These are phyloP conservation scores for Caradrina kadenii DNA, from an alignment of 2,888 invertebrate genomes.

Conservation along the genomic window DNA sequence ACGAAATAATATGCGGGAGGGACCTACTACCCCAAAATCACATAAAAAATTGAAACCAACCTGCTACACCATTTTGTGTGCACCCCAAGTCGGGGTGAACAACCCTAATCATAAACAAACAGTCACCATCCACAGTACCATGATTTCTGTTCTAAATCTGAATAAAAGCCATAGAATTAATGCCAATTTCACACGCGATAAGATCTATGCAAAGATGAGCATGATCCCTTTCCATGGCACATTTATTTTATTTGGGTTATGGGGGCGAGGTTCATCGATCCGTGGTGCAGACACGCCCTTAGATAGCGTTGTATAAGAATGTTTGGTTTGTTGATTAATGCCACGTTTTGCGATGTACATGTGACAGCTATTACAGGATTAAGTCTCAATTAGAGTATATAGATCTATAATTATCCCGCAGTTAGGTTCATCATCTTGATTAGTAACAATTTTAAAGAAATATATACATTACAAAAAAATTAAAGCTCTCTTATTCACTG, in stretches of 20 bases:
- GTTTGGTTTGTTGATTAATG: background rate
- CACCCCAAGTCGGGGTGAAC: conserved; percentile 15
- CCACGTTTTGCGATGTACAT: background rate
- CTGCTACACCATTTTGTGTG: background rate
- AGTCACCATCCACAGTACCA: conserved; percentile 13
- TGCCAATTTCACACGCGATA: conserved; percentile 49
- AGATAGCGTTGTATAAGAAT: background rate
- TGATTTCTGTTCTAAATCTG: conserved; percentile 38
- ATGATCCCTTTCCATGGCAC: conserved; percentile 48
- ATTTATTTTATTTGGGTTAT: conserved; percentile 56
- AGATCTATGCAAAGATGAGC: conserved; percentile 15
- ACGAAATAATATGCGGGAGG: no score
- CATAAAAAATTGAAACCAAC: background rate
- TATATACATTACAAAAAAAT: no score
- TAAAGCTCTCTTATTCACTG: no score
- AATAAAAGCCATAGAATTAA: conserved; percentile 44
- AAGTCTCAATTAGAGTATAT: background rate
- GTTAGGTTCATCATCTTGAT: no score
- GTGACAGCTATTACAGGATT: background rate
- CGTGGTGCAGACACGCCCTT: conserved; percentile 24
- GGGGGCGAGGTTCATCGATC: conserved; percentile 40
- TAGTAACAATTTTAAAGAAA: no score
- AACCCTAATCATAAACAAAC: conserved; percentile 36
- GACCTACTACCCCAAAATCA: background rate
- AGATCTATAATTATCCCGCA: background rate